Conservation (phyloP, 2,888 invertebrate genomes). For the Diaperis boleti region DNA sequence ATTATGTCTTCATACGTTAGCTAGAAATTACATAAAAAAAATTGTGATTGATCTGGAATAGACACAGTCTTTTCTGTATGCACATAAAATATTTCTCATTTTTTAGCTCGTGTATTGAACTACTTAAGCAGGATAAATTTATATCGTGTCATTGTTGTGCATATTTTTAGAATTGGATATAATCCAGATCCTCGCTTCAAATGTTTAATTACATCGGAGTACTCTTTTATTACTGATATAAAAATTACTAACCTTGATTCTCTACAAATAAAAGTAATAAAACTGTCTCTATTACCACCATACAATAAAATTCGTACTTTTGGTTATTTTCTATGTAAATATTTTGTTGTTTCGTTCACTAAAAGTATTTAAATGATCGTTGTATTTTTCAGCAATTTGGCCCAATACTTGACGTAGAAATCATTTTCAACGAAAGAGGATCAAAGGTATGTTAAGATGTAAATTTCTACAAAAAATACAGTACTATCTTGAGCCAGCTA, state of each 20-base stretch:
- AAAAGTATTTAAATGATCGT: neutral
- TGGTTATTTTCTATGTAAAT: too few relatives aligned
- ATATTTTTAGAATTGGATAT: slow-evolving; percentile 21
- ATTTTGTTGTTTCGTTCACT: neutral
- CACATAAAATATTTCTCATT: slow-evolving; percentile 41
- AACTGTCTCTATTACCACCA: too few relatives aligned
- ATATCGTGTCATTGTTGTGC: slow-evolving; percentile 3
- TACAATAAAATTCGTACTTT: too few relatives aligned
- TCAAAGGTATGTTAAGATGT: slow-evolving; percentile 89
- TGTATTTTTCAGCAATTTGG: slow-evolving; percentile 88
- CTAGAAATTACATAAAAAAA: too few relatives aligned
- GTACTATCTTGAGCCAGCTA: slow-evolving; percentile 59
- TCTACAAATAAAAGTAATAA: neutral
- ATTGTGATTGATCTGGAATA: too few relatives aligned
- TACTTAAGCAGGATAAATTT: slow-evolving; percentile 6
- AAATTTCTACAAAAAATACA: slow-evolving; percentile 46
- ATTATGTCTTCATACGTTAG: too few relatives aligned
- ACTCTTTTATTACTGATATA: slow-evolving; percentile 1
- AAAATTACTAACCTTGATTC: slow-evolving; percentile 8
- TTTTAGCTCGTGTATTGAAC: neutral
- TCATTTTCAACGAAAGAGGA: slow-evolving; percentile 99
- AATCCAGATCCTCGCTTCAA: slow-evolving; percentile 22
- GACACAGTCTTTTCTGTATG: too few relatives aligned
- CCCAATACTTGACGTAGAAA: slow-evolving; percentile 98
- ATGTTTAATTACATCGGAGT: slow-evolving; percentile 20